Base-by-base conservation (phyloP, 1,140 invertebrate genomes). In the Colletes gigas region DNA sequence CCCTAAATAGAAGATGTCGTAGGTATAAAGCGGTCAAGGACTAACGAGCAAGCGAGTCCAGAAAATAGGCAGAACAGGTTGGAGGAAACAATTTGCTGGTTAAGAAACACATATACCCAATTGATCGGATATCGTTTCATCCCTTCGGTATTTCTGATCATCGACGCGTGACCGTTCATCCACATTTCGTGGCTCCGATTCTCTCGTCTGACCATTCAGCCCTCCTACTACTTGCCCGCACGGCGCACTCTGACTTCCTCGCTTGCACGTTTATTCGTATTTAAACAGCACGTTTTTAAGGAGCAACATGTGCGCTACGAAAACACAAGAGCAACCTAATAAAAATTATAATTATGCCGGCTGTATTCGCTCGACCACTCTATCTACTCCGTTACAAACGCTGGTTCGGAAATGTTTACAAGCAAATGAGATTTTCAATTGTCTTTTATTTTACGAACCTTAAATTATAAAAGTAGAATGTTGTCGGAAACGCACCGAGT, bases 1-100 rank as follows among this genome's bases (percentile, higher is more conserved):
- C 55, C 70, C 30, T 70, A 81, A 82, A 85, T 78, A 67, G 74
- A 78, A 78, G 79, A 85, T 84, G 65, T 44, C 14, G 41, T 67
- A 57, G 67, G 55, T 85, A 77, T 74, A 86, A 82, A 85, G 78
- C 83, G 83, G 83, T 85, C 83, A 85, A 85, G 83, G 83, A 84
- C 83, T 84, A 69, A 81, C 60, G 68, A 84, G 59, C 83, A 86
- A 67, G 75, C 83, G 81, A 86, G 74, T 65, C 59, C 74, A 76
- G 83, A 78, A 85, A 85, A 82, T 81, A 84, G 78, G 65, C 67
- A 74, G 71, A 82, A 82, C 74, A 63, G 73, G 62, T 80, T 67
- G 47, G 50, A 63, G 67, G 60, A 21, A 78, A 71, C 72, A 65
- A 72, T 72, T 77, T 57, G 44, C 57, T 73, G 79, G 73, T 74